A percentile compares a stretch with the other conserved stretches of the same genome.
These are phyloP conservation scores for Athene noctua DNA, from an alignment of 2,113 vertebrate species.

Conservation along the genomic window DNA sequence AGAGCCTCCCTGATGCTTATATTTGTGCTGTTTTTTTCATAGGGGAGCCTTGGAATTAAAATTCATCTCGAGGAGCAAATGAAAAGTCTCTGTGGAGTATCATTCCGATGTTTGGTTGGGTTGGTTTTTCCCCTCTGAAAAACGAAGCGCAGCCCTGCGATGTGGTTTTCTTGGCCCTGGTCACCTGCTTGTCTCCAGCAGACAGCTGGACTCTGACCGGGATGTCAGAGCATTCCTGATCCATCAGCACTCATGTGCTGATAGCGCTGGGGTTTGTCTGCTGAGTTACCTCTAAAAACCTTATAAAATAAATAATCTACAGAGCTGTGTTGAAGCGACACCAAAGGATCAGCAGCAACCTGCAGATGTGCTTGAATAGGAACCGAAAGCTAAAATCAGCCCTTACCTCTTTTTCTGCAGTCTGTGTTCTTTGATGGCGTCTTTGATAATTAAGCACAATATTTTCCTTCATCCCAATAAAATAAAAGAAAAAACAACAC, in stretches of 20 bases:
- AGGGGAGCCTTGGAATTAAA: neutral
- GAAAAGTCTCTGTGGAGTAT: neutral
- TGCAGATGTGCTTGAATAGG: neutral
- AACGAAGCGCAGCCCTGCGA: neutral
- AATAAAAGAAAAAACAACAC: neutral
- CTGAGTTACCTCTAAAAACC: neutral
- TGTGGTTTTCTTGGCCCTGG: neutral
- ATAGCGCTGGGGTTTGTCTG: neutral
- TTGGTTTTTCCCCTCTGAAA: neutral
- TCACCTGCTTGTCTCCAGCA: neutral
- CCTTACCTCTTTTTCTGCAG: neutral
- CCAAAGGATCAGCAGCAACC: neutral
- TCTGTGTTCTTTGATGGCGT: neutral
- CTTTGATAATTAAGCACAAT: neutral
- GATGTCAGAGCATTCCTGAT: neutral
- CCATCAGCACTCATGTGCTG: rapidly evolving
- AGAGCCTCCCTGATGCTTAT: neutral
- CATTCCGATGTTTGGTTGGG: neutral
- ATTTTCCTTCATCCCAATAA: neutral
- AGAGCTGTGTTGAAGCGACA: neutral
- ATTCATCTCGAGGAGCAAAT: neutral
- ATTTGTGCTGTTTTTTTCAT: neutral
- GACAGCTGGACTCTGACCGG: neutral
- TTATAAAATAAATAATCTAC: neutral
- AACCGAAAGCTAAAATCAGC: neutral